Percentiles rank a stretch among this genome's conserved stretches.
Evolutionary conservation across 2,888 invertebrate species (phyloP).

Genomic region (Parnassius mnemosyne): DNA sequence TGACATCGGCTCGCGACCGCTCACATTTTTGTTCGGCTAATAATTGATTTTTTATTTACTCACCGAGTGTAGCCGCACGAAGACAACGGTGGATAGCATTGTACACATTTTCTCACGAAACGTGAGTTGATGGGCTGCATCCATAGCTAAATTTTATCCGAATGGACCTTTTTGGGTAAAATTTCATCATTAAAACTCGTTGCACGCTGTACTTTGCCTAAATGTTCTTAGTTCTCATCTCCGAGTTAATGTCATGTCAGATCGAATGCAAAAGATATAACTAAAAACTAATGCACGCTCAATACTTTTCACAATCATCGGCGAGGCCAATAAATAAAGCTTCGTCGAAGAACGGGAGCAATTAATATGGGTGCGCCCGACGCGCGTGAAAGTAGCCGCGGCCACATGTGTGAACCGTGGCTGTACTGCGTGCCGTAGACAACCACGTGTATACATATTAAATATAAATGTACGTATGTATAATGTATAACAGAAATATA

Average conservation of each 20-base stretch:
- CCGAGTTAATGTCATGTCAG: constrained; percentile 69
- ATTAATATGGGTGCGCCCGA: constrained; percentile 78
- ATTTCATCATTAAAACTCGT: constrained; percentile 50
- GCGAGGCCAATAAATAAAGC: constrained; percentile 76
- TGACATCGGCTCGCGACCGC: constrained; percentile 69
- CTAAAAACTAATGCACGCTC: constrained; percentile 74
- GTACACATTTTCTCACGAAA: constrained; percentile 62
- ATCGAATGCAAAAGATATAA: constrained; percentile 72
- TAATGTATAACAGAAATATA: too few relatives aligned
- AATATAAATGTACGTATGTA: too few relatives aligned
- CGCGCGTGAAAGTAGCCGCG: constrained; percentile 74
- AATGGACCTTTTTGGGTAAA: constrained; percentile 39
- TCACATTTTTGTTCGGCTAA: constrained; percentile 75
- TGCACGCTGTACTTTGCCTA: constrained; percentile 27
- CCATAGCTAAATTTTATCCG: constrained; percentile 16
- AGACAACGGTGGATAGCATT: constrained; percentile 58
- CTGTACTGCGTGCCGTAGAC: constrained; percentile 26
- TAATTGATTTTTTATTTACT: constrained; percentile 76
- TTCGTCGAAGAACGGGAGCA: constrained; percentile 78
- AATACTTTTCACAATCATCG: constrained; percentile 76
- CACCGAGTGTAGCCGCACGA: constrained; percentile 60
- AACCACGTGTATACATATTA: constrained; percentile 33
- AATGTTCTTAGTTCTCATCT: constrained; percentile 24
- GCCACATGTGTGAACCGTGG: constrained; percentile 57
- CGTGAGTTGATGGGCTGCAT: constrained; percentile 30